Percentiles rank a stretch among this genome's conserved stretches.
Evolutionary conservation across 1,140 invertebrate species (phyloP).

Genomic region (Cotesia typhae): DNA sequence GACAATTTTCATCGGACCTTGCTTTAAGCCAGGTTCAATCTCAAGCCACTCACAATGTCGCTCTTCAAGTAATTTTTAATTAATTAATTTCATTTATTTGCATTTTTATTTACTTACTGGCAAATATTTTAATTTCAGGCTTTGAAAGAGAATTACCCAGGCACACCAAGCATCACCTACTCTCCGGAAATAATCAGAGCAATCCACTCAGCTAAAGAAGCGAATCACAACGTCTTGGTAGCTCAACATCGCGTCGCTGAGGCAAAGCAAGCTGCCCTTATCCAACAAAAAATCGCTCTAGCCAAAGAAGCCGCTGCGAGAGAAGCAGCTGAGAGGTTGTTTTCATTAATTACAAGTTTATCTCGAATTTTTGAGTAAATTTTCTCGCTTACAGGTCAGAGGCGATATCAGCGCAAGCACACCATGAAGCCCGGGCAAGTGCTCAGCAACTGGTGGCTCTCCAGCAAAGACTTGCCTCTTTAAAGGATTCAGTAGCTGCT

Average conservation of each 20-base stretch:
- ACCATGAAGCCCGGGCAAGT: slow-evolving; percentile 55
- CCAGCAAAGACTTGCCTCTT: slow-evolving; percentile 61
- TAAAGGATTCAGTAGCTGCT: slow-evolving; percentile 62
- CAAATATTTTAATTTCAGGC: slow-evolving; percentile 45
- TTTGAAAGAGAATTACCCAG: slow-evolving; percentile 48
- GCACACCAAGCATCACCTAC: slow-evolving; percentile 60
- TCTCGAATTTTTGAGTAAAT: slow-evolving; percentile 1
- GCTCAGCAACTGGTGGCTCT: slow-evolving; percentile 59
- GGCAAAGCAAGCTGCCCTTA: slow-evolving; percentile 55
- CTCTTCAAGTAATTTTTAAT: slow-evolving; percentile 53
- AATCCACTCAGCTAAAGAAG: slow-evolving; percentile 61
- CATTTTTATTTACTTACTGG: neutral
- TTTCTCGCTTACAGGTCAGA: slow-evolving; percentile 51
- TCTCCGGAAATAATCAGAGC: slow-evolving; percentile 57
- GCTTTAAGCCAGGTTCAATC: slow-evolving; percentile 57
- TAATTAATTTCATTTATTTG: neutral
- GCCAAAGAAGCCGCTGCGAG: slow-evolving; percentile 58
- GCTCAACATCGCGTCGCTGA: slow-evolving; percentile 60
- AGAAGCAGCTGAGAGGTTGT: slow-evolving; percentile 57
- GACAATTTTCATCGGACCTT: slow-evolving; percentile 47
- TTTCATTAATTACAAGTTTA: neutral
- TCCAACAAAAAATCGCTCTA: slow-evolving; percentile 61
- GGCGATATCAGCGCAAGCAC: slow-evolving; percentile 58
- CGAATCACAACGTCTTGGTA: slow-evolving; percentile 59
- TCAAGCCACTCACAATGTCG: slow-evolving; percentile 59